Evolutionary conservation across 2,113 vertebrate genomes (phyloP).

Genomic region (Ophiodon elongatus): DNA sequence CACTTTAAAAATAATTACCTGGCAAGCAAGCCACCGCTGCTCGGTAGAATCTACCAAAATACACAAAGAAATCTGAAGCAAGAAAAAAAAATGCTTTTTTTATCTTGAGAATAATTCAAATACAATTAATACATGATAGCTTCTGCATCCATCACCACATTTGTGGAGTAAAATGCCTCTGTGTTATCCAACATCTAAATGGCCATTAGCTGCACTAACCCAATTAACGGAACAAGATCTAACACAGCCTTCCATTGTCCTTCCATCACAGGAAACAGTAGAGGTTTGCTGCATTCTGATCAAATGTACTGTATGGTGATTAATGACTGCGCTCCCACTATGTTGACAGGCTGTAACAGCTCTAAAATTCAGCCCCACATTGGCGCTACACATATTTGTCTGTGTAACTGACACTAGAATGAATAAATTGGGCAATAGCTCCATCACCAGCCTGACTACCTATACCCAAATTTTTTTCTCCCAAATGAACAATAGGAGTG

Average conservation of each 20-base stretch:
- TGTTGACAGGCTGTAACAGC: constrained; percentile 78
- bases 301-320: constrained; percentile 80
- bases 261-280: constrained; percentile 84
- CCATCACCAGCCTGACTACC: constrained; percentile 75
- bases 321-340: constrained; percentile 78
- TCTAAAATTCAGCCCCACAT: constrained; percentile 66
- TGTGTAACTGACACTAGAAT: constrained; percentile 77
- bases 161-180: constrained; percentile 78
- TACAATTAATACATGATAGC: constrained; percentile 63
- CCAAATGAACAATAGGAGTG: constrained; percentile 76
- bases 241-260: constrained; percentile 79
- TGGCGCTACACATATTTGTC: constrained; percentile 71
- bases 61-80: constrained; percentile 22
- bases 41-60: background rate
- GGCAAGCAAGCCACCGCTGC: background rate
- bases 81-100: constrained; percentile 28
- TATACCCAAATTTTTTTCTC: constrained; percentile 48
- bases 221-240: constrained; percentile 85
- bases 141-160: constrained; percentile 81
- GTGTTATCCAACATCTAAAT: constrained; percentile 85
- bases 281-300: constrained; percentile 83
- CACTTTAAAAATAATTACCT: constrained; percentile 38
- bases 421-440: constrained; percentile 79
- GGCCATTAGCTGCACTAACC: constrained; percentile 85
- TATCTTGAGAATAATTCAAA: constrained; percentile 73